Evolutionary conservation across 2,113 vertebrate genomes (phyloP), one percentile per base, ranked within the genome.

Genomic region (Eira barbara): DNA sequence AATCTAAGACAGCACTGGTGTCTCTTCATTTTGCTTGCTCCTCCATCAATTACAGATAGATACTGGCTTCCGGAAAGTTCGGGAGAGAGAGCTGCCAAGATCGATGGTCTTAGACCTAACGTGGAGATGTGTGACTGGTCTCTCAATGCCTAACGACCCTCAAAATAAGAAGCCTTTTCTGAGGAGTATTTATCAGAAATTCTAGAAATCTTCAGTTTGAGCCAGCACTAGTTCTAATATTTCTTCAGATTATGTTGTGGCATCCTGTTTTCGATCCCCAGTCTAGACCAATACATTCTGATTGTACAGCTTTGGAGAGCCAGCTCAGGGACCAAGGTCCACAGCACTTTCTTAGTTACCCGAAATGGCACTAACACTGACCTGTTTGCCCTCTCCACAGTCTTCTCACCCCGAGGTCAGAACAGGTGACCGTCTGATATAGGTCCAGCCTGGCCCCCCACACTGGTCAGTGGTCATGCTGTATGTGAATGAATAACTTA

Each of bases 1-100:
- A 97, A 94, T 97, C 93, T 63, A 95, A 94, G 80, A 36, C 67
- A 87, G 74, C 57, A 63, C 7, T 87, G 29, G 42, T 42, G n/a
- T 65, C 82, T 83, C 49, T 73, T 96, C 74, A 69, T 95, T 89
- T 94, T 78, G 29, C 52, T 49, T 74, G 59, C 78, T 84, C 79
- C 39, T 97, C 67, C 55, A 86, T 96, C 97, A 95, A 63, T 39
- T 59, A 27, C 11, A 83, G 79, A 80, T 27, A 96, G 84, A 92
- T 79, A 84, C 1, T 45, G 81, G 76, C 34, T 95, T 86, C 69
- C 31, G 10, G 65, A 80, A 73, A 93, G 89, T 76, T 82, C 90
- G 39, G 47, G 80, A 78, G 39, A 80, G 23, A 93, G 81, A 88
- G 57, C 18, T 17, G 39, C 29, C 29, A 59, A 86, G 85, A 96